phyloP scores from a whole-genome alignment of 1,140 invertebrate genomes.

The Pentalonia nigronervosa region DNA sequence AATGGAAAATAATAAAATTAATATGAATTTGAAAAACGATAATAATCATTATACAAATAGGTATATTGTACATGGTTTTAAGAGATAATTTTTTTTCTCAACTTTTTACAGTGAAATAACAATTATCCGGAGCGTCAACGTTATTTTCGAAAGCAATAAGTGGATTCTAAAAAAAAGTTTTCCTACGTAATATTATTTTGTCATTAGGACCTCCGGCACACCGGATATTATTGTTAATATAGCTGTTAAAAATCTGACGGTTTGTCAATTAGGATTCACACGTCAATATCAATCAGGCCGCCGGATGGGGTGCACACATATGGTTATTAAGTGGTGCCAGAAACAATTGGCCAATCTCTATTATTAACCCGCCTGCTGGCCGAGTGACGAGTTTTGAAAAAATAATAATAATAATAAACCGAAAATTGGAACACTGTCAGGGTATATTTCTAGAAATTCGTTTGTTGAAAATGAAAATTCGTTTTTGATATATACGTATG shows the following conservation, averaged over 20 bases:
- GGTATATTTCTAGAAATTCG: conserved; percentile 16
- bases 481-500: background rate
- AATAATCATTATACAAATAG: background rate
- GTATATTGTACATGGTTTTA: background rate
- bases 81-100: background rate
- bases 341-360: conserved; percentile 54
- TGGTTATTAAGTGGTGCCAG: conserved; percentile 39
- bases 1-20: background rate
- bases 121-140: background rate
- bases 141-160: conserved; percentile 34
- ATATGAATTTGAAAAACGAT: background rate
- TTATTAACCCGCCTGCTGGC: conserved; percentile 29
- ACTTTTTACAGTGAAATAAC: background rate
- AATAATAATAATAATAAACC: background rate
- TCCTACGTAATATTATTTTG: background rate
- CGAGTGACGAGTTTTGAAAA: background rate
- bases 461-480: background rate
- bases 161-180: conserved; percentile 6
- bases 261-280: conserved; percentile 55
- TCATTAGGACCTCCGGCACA: conserved; percentile 41
- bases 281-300: conserved; percentile 54
- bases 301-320: conserved; percentile 48
- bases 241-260: conserved; percentile 49
- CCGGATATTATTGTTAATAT: conserved; percentile 54
- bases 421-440: conserved; percentile 13